Percentiles rank a stretch among this genome's conserved stretches.
phyloP scores from a whole-genome alignment of 1,140 invertebrate genomes.

The Brachionus koreanus region DNA sequence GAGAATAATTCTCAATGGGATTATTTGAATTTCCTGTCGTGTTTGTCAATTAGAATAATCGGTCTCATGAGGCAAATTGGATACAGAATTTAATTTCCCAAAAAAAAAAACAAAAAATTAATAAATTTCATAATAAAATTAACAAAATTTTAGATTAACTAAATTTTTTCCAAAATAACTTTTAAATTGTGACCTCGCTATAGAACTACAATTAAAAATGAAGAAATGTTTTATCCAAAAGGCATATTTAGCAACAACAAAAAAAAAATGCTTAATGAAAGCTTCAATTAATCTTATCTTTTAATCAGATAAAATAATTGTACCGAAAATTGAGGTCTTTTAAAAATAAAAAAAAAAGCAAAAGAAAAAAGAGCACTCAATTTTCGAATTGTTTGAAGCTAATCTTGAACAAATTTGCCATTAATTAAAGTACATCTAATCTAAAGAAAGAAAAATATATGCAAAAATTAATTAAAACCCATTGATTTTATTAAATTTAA shows the following conservation, averaged over 20 bases:
- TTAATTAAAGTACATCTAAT: background rate
- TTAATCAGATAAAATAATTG: background rate
- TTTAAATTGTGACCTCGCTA: background rate
- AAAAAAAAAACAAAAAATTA: too few relatives aligned
- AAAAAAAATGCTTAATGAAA: background rate
- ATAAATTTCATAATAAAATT: background rate
- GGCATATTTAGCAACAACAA: background rate
- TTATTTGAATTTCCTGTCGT: background rate
- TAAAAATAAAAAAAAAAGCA: too few relatives aligned
- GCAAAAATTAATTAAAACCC: background rate
- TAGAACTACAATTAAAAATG: background rate
- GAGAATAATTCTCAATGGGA: background rate
- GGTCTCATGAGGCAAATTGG: background rate
- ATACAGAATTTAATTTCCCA: background rate
- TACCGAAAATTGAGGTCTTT: background rate
- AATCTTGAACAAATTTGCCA: background rate
- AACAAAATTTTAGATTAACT: background rate
- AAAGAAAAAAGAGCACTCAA: background rate
- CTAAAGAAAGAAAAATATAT: background rate
- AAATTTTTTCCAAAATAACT: background rate
- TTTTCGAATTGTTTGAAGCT: background rate
- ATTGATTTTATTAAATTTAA: conserved; percentile 7
- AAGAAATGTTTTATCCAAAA: background rate
- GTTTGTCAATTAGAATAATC: background rate
- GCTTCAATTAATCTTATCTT: background rate